Conservation (phyloP, 2,888 invertebrate genomes). For the Cremastinae sp. region DNA sequence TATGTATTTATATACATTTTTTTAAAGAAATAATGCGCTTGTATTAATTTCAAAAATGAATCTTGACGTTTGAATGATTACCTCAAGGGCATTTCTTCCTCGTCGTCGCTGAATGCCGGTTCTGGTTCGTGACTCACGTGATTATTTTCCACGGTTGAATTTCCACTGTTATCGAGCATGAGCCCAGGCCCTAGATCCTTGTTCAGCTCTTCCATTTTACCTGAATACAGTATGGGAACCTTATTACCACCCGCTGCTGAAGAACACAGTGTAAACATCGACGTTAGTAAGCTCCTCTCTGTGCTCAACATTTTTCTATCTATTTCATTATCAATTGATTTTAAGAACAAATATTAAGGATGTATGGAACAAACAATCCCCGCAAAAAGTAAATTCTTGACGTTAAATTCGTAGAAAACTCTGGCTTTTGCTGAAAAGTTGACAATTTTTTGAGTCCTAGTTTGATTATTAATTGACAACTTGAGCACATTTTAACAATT, state of each 20-base stretch:
- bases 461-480: too few relatives aligned
- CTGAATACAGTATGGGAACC: constrained; percentile 77
- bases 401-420: too few relatives aligned
- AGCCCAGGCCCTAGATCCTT: constrained; percentile 75
- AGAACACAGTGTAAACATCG: constrained; percentile 73
- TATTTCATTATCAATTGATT: not conserved
- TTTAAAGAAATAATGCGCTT: too few relatives aligned
- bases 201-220: constrained; percentile 79
- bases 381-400: too few relatives aligned
- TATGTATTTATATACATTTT: too few relatives aligned
- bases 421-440: not conserved
- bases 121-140: constrained; percentile 84
- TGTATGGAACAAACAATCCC: too few relatives aligned
- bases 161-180: constrained; percentile 71
- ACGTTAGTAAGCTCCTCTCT: constrained; percentile 74
- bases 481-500: too few relatives aligned
- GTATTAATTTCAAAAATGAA: too few relatives aligned
- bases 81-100: constrained; percentile 84
- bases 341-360: too few relatives aligned
- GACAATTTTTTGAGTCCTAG: too few relatives aligned
- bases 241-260: constrained; percentile 77
- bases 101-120: constrained; percentile 92
- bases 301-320: constrained; percentile 41
- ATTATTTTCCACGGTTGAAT: constrained; percentile 79
- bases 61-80: too few relatives aligned